Base-by-base conservation (phyloP, 2,113 vertebrate species). In the Alaudala cheleensis region DNA sequence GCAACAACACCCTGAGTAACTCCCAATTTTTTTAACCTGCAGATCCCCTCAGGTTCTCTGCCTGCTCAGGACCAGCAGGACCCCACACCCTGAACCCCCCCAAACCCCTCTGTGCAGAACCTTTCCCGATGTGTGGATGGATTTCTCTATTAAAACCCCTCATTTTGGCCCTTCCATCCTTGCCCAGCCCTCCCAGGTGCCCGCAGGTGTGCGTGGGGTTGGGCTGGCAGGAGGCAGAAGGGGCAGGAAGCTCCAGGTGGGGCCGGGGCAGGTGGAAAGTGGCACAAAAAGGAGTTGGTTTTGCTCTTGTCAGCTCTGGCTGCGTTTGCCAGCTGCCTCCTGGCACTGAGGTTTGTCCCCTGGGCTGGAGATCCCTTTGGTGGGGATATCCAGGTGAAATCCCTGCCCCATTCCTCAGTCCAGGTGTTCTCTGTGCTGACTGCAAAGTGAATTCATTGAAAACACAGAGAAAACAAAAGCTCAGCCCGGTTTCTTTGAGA, bases 81-180 rank as follows among this genome's bases (percentile, higher is more conserved):
- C 72, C 13, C 10, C 28, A 8, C 28, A 4, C 39, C 25, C 0
- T 1, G 16, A 49, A 45, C 31, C 10, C 54, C n/a, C n/a, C 17
- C 2, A 0, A 29, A 14, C 24, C 54, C 24, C 34, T 31, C 10
- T 7, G 11, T 10, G 25, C 9, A 4, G 31, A 44, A 29, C 4
- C n/a, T 76, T 50, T 54, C 49, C 34, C 12, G 4, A 2, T 0
- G 2, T 10, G 5, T 12, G 11, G 12, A 10, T 0, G 1, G 5
- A 16, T 26, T 70, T 8, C 28, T 31, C 0, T 1, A 3, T 1
- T 28, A 66, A 88, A 10, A 25, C 6, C 29, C n/a, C n/a, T 16
- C 22, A 5, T 56, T 90, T 31, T 14, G 74, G 8, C n/a, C 14
- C 0, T 0, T 39, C 31, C 13, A 0, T 19, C 22, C 33, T 13